Evolutionary conservation across 2,888 invertebrate species (phyloP), one percentile per base, ranked within the genome.

Genomic region (Eilema griseolum): DNA sequence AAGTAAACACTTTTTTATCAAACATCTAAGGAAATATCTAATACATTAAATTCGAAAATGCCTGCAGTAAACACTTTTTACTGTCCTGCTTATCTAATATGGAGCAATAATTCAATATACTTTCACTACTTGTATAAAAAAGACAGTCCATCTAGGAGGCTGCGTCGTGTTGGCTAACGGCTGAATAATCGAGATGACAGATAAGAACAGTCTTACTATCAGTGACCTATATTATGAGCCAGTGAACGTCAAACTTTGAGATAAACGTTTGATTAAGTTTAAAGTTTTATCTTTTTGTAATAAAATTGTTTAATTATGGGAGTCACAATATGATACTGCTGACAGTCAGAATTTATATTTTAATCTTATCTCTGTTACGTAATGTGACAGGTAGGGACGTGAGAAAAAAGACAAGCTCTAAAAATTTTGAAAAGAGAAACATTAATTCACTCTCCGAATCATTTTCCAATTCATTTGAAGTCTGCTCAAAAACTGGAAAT

Each of bases 151-250:
- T 75, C 75, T 66, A 65, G 72, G 76, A 74, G 74, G 61, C 73
- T 63, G 60, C 69, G 60, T 76, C 79, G 79, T 81, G 80, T 78
- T 77, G 46, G 80, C 81, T 81, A 75, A 80, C 81, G 83, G 82
- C 78, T 76, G 73, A 77, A 81, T 79, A 81, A 76, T 77, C 77
- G 77, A 85, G 85, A 85, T 85, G 67, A 28, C 8, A 84, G 85
- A 85, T 85, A 85, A 78, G 37, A 67, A 69, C 79, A 83, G 84
- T 84, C 83, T 85, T 81, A 85, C 83, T 84, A 85, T 86, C 85
- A 76, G 70, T 85, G 86, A 81, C 86, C 87, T 73, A 84, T 75
- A 83, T 86, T 80, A 61, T 67, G 60, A 31, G 70, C 12, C 81
- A 83, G 76, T 68, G 81, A 60, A 71, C 77, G 31, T 66, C 74